phyloP scores from a whole-genome alignment of 2,797 vertebrate species.

The Eulemur mongoz region DNA sequence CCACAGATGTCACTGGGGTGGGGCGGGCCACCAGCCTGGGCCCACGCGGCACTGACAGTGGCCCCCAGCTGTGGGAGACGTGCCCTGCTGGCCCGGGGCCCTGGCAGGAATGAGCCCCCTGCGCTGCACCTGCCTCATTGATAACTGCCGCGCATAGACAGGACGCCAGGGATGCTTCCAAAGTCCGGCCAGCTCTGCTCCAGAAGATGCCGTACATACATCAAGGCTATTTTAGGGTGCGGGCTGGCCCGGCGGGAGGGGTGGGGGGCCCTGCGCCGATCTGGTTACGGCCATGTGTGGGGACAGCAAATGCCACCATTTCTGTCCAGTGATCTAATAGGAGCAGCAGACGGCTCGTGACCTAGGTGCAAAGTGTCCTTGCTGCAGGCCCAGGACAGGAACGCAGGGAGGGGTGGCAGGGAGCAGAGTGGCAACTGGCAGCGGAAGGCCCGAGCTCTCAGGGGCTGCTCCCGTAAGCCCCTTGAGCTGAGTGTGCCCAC shows the following conservation, averaged over 20 bases:
- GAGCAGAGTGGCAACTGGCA: not conserved
- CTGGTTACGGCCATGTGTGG: slow-evolving; percentile 52
- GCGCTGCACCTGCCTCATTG: not conserved
- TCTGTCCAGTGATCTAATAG: not conserved
- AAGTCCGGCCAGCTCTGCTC: not conserved
- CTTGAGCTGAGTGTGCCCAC: not conserved
- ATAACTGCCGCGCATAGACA: not conserved
- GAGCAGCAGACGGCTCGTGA: not conserved
- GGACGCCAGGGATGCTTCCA: not conserved
- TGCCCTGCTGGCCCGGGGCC: not conserved
- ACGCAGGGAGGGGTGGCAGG: not conserved
- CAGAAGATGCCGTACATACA: slow-evolving; percentile 21
- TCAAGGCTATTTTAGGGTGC: slow-evolving; percentile 48
- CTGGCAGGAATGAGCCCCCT: not conserved
- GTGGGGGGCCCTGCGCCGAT: slow-evolving; percentile 26
- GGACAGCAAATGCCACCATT: slow-evolving; percentile 48
- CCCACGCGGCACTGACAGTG: not conserved
- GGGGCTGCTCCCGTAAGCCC: not conserved
- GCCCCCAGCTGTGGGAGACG: not conserved
- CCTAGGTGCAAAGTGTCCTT: not conserved
- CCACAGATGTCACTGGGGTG: not conserved
- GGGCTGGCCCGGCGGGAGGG: not conserved
- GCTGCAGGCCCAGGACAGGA: not conserved
- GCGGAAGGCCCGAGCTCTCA: not conserved
- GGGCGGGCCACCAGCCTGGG: not conserved